Evolutionary conservation across 2,888 invertebrate genomes (phyloP), one percentile per base, ranked within the genome.

Genomic region (Drosophila nr. perissopoda): DNA sequence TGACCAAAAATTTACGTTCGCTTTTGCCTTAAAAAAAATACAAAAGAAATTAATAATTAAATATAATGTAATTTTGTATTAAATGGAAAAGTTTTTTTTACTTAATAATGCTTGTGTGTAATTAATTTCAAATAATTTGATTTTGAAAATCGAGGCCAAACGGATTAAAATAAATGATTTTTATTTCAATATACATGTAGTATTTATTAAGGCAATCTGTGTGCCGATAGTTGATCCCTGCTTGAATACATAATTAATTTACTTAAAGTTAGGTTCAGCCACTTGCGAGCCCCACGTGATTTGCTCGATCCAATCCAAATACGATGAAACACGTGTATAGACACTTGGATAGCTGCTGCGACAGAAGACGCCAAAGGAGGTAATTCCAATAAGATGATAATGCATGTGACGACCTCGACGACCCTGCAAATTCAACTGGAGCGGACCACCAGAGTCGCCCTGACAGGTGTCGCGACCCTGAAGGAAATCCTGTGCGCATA

Each of bases 381-480:
- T 93, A 4, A 93, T 82, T 13, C 93, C 93, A 29, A 92, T 92
- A 0, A 92, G 74, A 67, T 92, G 91, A 21, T 91, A 90, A 46
- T 92, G 91, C 0, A 86, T 75, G 13, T 83, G 81, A 0, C 66
- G 68, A 4, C 79, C 79, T 13, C 83, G 73, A 0, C 82, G 81
- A 2, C 91, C 92, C 1, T 75, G 79, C 4, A 92, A 68, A 70
- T 91, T 92, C 25, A 92, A 71, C 57, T 93, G 93, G 8, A 93
- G 66, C 0, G 93, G 93, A 21, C 93, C 92, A 2, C 93, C 93
- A 1, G 93, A 93, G 49, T 93, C 93, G 0, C 93, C 93, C 81
- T 92, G 93, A 53, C 93, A 93, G 7, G 93, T 93, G 52, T 93
- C 93, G 11, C 91, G 90, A 67, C 82, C 86, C n/a, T 88, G 73